These are phyloP conservation scores for Lampris incognitus DNA, from an alignment of 2,113 vertebrate species.

Conservation along the genomic window DNA sequence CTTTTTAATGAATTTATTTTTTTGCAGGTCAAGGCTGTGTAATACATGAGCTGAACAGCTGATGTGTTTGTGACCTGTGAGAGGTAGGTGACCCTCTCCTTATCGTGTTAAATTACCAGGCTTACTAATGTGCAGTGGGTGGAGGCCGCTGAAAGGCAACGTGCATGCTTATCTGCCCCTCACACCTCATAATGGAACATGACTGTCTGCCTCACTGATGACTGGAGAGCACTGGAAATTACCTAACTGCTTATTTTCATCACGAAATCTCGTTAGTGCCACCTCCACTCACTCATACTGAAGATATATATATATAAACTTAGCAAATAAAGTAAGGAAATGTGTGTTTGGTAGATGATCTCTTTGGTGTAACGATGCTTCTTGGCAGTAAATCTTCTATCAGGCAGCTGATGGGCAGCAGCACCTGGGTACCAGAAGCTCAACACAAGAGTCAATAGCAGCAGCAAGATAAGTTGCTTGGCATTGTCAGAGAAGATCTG, in stretches of 20 bases:
- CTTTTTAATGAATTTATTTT: not conserved
- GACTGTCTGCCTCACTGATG: conserved; percentile 28
- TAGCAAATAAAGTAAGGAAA: conserved; percentile 25
- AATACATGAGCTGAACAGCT: conserved; percentile 58
- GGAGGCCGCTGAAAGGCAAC: conserved; percentile 48
- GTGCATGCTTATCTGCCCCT: conserved; percentile 45
- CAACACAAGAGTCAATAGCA: too few species aligned
- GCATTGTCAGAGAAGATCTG: too few species aligned
- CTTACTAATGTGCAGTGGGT: conserved; percentile 59
- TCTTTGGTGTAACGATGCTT: too few species aligned
- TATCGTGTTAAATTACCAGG: conserved; percentile 55
- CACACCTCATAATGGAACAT: conserved; percentile 40
- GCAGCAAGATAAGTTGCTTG: too few species aligned
- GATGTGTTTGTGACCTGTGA: conserved; percentile 59
- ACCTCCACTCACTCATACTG: conserved; percentile 37
- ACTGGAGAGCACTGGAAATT: conserved; percentile 40
- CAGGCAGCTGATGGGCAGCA: too few species aligned
- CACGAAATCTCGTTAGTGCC: conserved; percentile 27
- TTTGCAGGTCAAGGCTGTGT: conserved; percentile 28
- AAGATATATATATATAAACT: conserved; percentile 28
- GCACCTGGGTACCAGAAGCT: too few species aligned
- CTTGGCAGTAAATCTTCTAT: too few species aligned
- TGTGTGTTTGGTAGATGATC: too few species aligned
- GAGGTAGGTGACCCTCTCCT: conserved; percentile 64
- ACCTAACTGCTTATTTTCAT: conserved; percentile 48